Evolutionary conservation across 2,113 vertebrate species (phyloP).

Genomic region (Nettapus auritus): DNA sequence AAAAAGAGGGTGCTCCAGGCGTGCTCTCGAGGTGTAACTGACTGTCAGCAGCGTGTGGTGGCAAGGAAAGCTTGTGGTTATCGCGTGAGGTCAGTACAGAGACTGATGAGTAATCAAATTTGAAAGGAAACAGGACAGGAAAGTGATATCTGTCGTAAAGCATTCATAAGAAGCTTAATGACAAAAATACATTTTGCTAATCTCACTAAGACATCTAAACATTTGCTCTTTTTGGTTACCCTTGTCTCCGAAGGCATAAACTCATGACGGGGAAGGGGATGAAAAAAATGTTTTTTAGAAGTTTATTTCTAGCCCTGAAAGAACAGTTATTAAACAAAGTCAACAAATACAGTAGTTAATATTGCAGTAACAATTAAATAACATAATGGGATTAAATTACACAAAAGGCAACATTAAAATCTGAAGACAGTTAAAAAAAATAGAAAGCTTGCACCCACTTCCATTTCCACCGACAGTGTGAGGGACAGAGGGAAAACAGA

Average conservation of each 20-base stretch:
- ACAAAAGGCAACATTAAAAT: conserved; percentile 78
- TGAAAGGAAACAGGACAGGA: not conserved
- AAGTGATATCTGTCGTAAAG: not conserved
- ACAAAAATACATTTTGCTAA: not conserved
- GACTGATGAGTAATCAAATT: not conserved
- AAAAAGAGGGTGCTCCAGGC: not conserved
- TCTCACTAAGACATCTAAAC: not conserved
- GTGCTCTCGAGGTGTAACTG: not conserved
- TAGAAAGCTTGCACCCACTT: conserved; percentile 76
- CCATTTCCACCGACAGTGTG: conserved; percentile 57
- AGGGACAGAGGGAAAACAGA: not conserved
- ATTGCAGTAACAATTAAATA: conserved; percentile 83
- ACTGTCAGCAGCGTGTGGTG: rapidly evolving
- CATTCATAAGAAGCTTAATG: not conserved
- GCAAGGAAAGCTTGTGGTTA: not conserved
- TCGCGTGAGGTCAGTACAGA: not conserved
- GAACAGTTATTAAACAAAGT: conserved; percentile 80
- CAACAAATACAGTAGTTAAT: conserved; percentile 85
- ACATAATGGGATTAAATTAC: conserved; percentile 81
- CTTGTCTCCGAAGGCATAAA: not conserved
- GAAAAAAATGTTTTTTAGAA: conserved; percentile 55
- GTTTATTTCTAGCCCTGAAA: conserved; percentile 86
- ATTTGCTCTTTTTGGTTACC: not conserved
- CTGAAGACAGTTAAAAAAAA: conserved; percentile 73
- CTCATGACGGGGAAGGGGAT: conserved; percentile 11